Evolutionary conservation across 2,797 vertebrate species (phyloP).

Genomic region (Neostethus bicornis): DNA sequence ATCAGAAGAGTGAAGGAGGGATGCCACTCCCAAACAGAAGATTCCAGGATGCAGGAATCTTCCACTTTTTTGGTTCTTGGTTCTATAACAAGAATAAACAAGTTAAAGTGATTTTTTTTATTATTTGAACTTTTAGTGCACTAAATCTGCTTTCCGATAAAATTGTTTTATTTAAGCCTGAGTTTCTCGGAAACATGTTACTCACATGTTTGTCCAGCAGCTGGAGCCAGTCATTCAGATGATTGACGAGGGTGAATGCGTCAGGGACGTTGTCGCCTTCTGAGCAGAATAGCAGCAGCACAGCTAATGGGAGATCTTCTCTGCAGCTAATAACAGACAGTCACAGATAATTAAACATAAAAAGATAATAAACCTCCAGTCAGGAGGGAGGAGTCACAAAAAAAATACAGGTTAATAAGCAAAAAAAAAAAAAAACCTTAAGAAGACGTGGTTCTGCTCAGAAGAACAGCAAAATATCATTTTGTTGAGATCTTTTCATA

Average conservation of each 20-base stretch:
- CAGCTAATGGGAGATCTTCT: conserved; percentile 85
- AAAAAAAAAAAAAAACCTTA: too few species aligned
- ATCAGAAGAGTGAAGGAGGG: conserved; percentile 91
- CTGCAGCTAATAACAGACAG: conserved; percentile 54
- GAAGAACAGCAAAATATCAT: too few species aligned
- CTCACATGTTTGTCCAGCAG: conserved; percentile 86
- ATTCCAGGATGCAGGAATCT: conserved; percentile 90
- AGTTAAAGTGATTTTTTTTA: background rate
- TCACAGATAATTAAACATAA: background rate
- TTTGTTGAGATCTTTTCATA: background rate
- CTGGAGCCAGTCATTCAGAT: conserved; percentile 93
- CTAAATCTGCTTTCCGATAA: background rate
- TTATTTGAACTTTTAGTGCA: background rate
- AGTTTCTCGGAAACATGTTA: conserved; percentile 24
- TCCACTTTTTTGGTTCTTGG: conserved; percentile 82
- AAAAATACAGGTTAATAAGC: too few species aligned
- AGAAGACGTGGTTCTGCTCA: too few species aligned
- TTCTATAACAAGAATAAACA: conserved; percentile 52
- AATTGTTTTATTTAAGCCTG: background rate
- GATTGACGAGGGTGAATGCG: conserved; percentile 85
- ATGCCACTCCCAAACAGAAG: conserved; percentile 92
- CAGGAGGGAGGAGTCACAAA: background rate
- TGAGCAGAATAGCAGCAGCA: conserved; percentile 94
- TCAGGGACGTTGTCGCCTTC: conserved; percentile 99
- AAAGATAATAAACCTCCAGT: background rate